Base-by-base conservation (phyloP, 2,888 invertebrate species). In the Melolontha melolontha region DNA sequence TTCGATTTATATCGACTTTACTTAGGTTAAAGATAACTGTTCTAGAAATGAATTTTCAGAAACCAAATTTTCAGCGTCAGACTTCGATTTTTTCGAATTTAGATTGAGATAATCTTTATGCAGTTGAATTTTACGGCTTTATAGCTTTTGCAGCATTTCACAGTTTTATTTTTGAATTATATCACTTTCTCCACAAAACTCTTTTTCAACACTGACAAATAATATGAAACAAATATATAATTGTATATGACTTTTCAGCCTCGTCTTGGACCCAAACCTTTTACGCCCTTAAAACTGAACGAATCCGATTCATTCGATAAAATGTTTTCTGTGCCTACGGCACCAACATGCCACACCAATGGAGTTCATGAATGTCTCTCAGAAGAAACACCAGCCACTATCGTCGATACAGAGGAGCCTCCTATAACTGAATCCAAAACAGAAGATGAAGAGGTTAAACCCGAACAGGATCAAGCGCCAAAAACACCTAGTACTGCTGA, bases 201-300 rank as follows among this genome's bases (percentile, higher is more conserved):
- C 12, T 11, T 49, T 49, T 49, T 49, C 16, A 11, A 22, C 22
- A 22, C 22, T n/a, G n/a, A n/a, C n/a, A n/a, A n/a, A n/a, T n/a
- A n/a, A n/a, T n/a, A n/a, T n/a, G n/a, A n/a, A n/a, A n/a, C n/a
- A n/a, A n/a, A n/a, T n/a, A n/a, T n/a, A n/a, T n/a, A n/a, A n/a
- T n/a, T n/a, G n/a, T n/a, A n/a, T n/a, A n/a, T 29, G 29, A 54
- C n/a, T 69, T 81, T 80, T 54, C 85, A 94, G 94, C 94, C 94
- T 50, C 90, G 94, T 22, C 86, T 94, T 52, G 94, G 94, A 1
- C 94, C 94, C 42, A 94, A 94, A 81, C 94, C 94, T 27, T 94
- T 94, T 81, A 92, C 93, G 7, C 91, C 93, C 47, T 90, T 92
- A 39, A 87, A 91, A 4, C 86, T 89, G 68, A 89, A 86, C 75